Evolutionary conservation across 2,888 invertebrate genomes (phyloP), one percentile per base, ranked within the genome.

Genomic region (Lithophane semibrunnea): DNA sequence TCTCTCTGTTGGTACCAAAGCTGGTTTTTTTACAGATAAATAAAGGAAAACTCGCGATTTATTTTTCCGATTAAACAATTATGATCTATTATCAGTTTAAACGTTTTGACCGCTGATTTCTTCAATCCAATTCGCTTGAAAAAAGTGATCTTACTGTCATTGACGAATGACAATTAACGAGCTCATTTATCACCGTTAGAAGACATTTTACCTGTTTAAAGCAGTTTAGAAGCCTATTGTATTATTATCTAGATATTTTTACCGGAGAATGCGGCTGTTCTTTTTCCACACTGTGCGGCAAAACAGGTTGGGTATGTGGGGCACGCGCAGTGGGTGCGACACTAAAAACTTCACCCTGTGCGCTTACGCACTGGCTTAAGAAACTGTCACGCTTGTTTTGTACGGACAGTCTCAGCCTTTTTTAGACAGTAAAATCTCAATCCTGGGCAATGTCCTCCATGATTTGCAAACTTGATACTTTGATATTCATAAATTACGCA

Each of bases 131-230:
- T 74, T 29, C 7, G 29, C 16, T 65, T 18, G 18, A 69, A 37
- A 71, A 24, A 56, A 24, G 5, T 37, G 18, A 42, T 58, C 1
- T 42, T 24, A 47, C 24, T 49, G 47, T 42, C 24, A 16, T 18
- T 44, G 21, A 16, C 42, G 37, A 68, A 67, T 78, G 79, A 49
- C 56, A 68, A 49, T 68, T 42, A 29, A 67, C 12, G 3, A 10
- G 29, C 4, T 18, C 13, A 60, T 76, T 76, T 58, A 76, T 68
- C 24, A 5, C 44, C 12, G 2, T 69, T 52, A n/a, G 2, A 49
- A 21, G 54, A 47, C 24, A 37, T 37, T 16, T 76, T 79, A 79
- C 58, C 58, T 44, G 72, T 61, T 60, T 71, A 10, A 76, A 69
- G 79, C 56, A 42, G 79, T 58, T 67, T n/a, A 9, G 9, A 12